Evolutionary conservation across 2,113 vertebrate species (phyloP).

Genomic region (Rhinolophus sinicus): DNA sequence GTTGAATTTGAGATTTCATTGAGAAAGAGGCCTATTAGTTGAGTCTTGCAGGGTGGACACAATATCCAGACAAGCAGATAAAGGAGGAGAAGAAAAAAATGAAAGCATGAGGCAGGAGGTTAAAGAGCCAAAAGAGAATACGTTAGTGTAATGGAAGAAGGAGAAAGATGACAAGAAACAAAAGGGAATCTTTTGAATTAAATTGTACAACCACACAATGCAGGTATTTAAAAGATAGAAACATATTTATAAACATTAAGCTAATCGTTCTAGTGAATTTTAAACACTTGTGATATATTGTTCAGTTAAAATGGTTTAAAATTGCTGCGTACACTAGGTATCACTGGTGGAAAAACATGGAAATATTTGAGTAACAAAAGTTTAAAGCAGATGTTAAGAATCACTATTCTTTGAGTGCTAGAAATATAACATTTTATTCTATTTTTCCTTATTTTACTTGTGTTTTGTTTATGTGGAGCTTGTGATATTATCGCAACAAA

Average conservation of each 20-base stretch:
- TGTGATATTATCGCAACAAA: not conserved
- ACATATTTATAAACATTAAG: not conserved
- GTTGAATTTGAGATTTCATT: not conserved
- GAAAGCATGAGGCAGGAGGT: no score
- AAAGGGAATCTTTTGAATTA: not conserved
- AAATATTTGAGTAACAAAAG: not conserved
- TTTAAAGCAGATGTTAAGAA: constrained; percentile 8
- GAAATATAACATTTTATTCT: not conserved
- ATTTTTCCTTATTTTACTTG: not conserved
- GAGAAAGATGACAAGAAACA: not conserved
- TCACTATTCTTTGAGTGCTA: not conserved
- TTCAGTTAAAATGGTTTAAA: not conserved
- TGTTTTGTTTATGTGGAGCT: not conserved
- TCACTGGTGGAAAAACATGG: not conserved
- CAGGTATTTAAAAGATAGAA: not conserved
- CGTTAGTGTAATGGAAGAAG: not conserved
- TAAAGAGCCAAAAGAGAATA: not conserved
- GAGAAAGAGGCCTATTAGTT: not conserved
- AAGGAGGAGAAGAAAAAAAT: not conserved
- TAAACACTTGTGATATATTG: not conserved
- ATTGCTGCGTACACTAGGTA: not conserved
- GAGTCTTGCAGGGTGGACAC: not conserved
- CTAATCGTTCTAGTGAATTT: not conserved
- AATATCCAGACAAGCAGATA: not conserved
- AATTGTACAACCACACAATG: not conserved